Evolutionary conservation across 2,113 vertebrate genomes (phyloP).

Genomic region (Perca fluviatilis): DNA sequence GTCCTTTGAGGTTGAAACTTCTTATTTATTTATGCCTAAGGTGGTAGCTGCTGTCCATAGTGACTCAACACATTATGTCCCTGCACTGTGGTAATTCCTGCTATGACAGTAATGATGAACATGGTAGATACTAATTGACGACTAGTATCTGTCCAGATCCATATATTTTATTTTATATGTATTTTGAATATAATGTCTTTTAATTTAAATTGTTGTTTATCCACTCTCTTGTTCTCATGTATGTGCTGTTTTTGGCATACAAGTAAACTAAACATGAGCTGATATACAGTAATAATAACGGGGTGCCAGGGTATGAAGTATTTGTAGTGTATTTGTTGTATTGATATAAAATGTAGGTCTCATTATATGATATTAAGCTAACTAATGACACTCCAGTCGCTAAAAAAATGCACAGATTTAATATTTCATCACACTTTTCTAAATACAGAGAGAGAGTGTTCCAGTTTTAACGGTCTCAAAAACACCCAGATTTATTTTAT

Average conservation of each 20-base stretch:
- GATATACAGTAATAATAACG: not conserved
- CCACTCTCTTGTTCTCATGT: not conserved
- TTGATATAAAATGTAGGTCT: constrained; percentile 11
- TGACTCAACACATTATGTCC: constrained; percentile 15
- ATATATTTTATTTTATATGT: not conserved
- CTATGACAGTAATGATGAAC: constrained; percentile 8
- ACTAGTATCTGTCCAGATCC: not conserved
- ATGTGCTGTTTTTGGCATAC: not conserved
- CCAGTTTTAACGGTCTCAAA: constrained; percentile 49
- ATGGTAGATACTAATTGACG: constrained; percentile 1
- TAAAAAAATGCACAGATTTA: constrained; percentile 25
- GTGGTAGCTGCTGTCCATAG: constrained; percentile 8
- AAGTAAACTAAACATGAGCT: not conserved
- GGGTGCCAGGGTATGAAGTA: no score
- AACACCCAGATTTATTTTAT: constrained; percentile 51
- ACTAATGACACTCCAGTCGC: constrained; percentile 24
- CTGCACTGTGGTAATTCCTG: not conserved
- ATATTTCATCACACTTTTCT: constrained; percentile 44
- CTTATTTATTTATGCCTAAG: not conserved
- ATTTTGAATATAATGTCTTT: not conserved
- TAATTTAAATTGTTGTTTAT: not conserved
- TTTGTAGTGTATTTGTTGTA: no score
- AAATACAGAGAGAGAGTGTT: constrained; percentile 37
- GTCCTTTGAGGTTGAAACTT: not conserved
- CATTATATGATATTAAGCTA: constrained; percentile 13